Base-by-base conservation (phyloP, 2,113 vertebrate genomes). In the Osmerus eperlanus region DNA sequence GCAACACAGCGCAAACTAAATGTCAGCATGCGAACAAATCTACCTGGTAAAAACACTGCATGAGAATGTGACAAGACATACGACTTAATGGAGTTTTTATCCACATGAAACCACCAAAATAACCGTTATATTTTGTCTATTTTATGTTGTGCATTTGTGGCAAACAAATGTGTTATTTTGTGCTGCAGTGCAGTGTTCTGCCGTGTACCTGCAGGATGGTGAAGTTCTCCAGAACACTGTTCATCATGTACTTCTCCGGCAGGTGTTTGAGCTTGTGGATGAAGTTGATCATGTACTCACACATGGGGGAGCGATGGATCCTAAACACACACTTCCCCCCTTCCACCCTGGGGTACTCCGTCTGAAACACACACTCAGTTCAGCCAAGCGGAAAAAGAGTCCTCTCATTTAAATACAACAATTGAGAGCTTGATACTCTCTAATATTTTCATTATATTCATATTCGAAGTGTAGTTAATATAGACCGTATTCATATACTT, bases 231-330 rank as follows among this genome's bases (percentile, higher is more conserved):
- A 99, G 94, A 86, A 99, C 97, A 47, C 96, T 99, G 91, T 99
- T 99, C 97, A 99, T 99, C 97, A 99, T 98, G 92, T 98, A 99
- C 79, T 98, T 98, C 91, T 99, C 97, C 0, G 97, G 97, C 88
- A 99, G 94, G 89, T 96, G 96, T 85, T 98, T 98, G 76, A 99
- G 95, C 85, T 99, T 99, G 93, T 98, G 97, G 92, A 98, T 98
- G 83, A 98, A 99, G 92, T 99, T 99, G 92, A 99, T 96, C 96
- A 99, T 99, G 91, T 98, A 99, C 86, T 99, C 96, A 23, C 97
- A 98, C 96, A 99, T 98, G 58, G 97, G 96, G 0, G 96, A 98
- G 4, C 97, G 95, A 87, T 99, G 97, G 90, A 99, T 99, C 83
- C 96, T 94, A 90, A 96, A 99, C 84, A 98, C 90, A 52, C 94